Evolutionary conservation across 2,113 vertebrate species (phyloP), one percentile per base, ranked within the genome.

Genomic region (Dromaius novaehollandiae): DNA sequence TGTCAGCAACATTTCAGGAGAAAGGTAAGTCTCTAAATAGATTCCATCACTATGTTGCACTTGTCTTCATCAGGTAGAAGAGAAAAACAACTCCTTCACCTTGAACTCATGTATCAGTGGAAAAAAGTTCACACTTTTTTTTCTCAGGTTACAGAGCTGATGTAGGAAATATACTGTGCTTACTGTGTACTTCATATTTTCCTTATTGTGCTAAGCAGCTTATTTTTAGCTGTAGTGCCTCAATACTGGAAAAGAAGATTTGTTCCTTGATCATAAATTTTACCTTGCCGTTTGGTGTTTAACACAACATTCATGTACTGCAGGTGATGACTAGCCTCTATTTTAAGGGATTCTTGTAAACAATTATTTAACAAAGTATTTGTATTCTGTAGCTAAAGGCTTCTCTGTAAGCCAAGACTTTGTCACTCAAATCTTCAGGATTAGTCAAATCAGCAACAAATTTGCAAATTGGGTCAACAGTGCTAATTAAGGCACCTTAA

Each of bases 211-310:
- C 75, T 73, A 90, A 92, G 91, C 40, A 86, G 77, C 69, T 94
- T 97, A 89, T 85, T 96, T 96, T 95, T 87, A 90, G 50, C 78
- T 65, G 69, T 34, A 84, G 42, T 24, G 65, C 30, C 25, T 55
- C 73, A 94, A 61, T 69, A 81, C 42, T 86, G 84, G 65, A 88
- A 94, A 90, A 87, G 66, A 88, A 92, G 60, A 79, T 92, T 88
- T 89, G 16, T 78, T 65, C 71, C 92, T 79, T 46, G 76, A 50
- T 81, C 36, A 38, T 60, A 68, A 58, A 44, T 30, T 63, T 90
- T 58, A 64, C 40, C 46, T 71, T 74, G 19, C 46, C 30, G 40
- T 91, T 66, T 40, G 25, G 3, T 61, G 26, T 78, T 90, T 84
- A 74, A 84, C 90, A 65, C 65, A 58, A 66, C 40, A 80, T 82